Evolutionary conservation across 64 coral and sea anemone species (phyloP).

Genomic region (Catalaphyllia jardinei): DNA sequence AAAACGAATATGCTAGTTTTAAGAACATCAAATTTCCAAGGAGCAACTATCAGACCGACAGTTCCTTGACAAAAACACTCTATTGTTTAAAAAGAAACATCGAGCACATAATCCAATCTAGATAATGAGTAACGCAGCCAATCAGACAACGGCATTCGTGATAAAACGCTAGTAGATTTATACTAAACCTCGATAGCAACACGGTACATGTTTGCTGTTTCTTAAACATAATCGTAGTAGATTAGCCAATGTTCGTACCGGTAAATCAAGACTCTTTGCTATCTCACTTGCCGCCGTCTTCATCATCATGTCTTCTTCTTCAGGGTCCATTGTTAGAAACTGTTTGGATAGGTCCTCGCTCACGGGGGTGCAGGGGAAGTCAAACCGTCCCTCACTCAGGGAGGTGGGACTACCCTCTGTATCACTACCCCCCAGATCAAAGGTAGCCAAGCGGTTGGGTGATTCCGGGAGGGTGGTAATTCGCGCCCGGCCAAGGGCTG

Average conservation of each 20-base stretch:
- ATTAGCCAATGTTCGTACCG: conserved; percentile 40
- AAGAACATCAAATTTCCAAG: too few relatives aligned
- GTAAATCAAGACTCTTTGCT: conserved; percentile 82
- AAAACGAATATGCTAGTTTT: too few relatives aligned
- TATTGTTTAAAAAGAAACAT: too few relatives aligned
- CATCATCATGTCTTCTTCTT: conserved; percentile 81
- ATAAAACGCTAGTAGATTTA: too few relatives aligned
- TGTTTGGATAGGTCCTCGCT: conserved; percentile 54
- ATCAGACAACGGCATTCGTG: too few relatives aligned
- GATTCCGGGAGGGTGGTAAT: conserved; percentile 53
- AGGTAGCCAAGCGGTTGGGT: conserved; percentile 40
- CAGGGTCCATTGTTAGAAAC: conserved; percentile 65
- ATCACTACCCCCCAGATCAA: conserved; percentile 85
- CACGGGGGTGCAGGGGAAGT: conserved; percentile 55
- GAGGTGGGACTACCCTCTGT: conserved; percentile 52
- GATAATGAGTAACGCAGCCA: too few relatives aligned
- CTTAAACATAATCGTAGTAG: too few relatives aligned
- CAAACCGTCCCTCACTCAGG: conserved; percentile 55
- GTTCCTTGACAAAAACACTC: too few relatives aligned
- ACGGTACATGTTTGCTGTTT: too few relatives aligned
- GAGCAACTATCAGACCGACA: too few relatives aligned
- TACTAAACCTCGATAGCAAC: too few relatives aligned
- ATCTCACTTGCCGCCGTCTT: conserved; percentile 81
- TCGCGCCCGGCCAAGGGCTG: conserved; percentile 91
- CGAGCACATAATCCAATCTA: too few relatives aligned